These are phyloP conservation scores for Crotalus viridis DNA, from an alignment of 2,113 vertebrate species.

Conservation along the genomic window DNA sequence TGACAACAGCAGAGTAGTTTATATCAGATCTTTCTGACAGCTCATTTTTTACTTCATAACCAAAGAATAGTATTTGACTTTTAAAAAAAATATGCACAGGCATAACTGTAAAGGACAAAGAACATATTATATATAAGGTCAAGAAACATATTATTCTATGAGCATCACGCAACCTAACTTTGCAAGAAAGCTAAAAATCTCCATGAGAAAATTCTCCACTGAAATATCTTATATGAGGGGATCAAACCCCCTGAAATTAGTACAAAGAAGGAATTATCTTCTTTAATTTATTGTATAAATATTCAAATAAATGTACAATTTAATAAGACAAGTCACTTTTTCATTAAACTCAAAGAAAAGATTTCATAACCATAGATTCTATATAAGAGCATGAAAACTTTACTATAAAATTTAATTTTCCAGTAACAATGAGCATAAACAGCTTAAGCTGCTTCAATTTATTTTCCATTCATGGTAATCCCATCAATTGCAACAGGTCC, in stretches of 20 bases:
- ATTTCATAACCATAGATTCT: slow-evolving; percentile 5
- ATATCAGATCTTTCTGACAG: neutral
- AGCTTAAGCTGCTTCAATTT: slow-evolving; percentile 14
- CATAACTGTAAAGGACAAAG: neutral
- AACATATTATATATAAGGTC: neutral
- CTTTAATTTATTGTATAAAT: neutral
- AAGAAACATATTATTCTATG: neutral
- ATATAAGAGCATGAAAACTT: slow-evolving; percentile 26
- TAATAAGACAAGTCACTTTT: neutral
- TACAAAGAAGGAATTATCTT: neutral
- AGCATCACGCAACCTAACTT: neutral
- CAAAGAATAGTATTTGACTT: neutral
- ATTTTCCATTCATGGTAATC: slow-evolving; percentile 26
- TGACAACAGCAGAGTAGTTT: neutral
- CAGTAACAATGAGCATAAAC: slow-evolving; percentile 36
- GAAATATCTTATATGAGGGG: neutral
- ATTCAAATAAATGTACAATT: neutral
- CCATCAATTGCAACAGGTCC: slow-evolving; percentile 15
- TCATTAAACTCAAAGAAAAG: slow-evolving; percentile 20
- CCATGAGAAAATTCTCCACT: neutral
- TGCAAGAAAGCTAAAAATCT: neutral
- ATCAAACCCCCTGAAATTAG: neutral
- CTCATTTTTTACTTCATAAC: neutral
- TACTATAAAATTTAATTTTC: slow-evolving; percentile 38
- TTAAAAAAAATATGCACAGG: neutral